These are phyloP conservation scores for Protodeltote pygarga DNA, from an alignment of 2,888 invertebrate genomes.

Conservation along the genomic window DNA sequence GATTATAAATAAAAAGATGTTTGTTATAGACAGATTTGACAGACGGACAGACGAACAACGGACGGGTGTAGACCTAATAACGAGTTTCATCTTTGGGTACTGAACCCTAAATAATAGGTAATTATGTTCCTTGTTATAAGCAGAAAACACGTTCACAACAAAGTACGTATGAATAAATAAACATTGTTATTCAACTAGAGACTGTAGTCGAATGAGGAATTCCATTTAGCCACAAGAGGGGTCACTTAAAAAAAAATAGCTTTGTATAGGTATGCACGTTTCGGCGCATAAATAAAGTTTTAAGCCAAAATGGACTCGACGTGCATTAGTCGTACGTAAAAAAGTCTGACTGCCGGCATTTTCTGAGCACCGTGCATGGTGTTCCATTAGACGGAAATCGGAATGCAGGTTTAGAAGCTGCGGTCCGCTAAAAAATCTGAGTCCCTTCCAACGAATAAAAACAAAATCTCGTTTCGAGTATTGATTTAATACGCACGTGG, in stretches of 20 bases:
- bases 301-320: conserved; percentile 22
- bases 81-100: too few relatives aligned
- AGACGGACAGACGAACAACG: too few relatives aligned
- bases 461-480: conserved; percentile 60
- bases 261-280: conserved; percentile 8
- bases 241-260: conserved; percentile 11
- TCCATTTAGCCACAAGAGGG: neutral
- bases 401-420: conserved; percentile 38
- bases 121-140: neutral
- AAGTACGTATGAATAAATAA: conserved; percentile 3
- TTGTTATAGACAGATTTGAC: too few relatives aligned
- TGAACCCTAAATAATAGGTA: too few relatives aligned
- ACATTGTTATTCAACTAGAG: conserved; percentile 3
- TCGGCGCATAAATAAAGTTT: conserved; percentile 21
- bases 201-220: neutral
- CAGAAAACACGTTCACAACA: conserved; percentile 7
- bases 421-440: conserved; percentile 49
- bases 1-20: too few relatives aligned
- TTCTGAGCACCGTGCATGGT: conserved; percentile 30
- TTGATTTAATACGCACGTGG: conserved; percentile 72
- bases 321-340: conserved; percentile 42
- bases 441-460: conserved; percentile 58
- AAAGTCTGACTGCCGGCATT: conserved; percentile 27
- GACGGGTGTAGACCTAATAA: too few relatives aligned
- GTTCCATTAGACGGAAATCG: conserved; percentile 62